Percentiles rank a stretch among this genome's conserved stretches.
Evolutionary conservation across 2,113 vertebrate species (phyloP).

Genomic region (Tyrannus savana): DNA sequence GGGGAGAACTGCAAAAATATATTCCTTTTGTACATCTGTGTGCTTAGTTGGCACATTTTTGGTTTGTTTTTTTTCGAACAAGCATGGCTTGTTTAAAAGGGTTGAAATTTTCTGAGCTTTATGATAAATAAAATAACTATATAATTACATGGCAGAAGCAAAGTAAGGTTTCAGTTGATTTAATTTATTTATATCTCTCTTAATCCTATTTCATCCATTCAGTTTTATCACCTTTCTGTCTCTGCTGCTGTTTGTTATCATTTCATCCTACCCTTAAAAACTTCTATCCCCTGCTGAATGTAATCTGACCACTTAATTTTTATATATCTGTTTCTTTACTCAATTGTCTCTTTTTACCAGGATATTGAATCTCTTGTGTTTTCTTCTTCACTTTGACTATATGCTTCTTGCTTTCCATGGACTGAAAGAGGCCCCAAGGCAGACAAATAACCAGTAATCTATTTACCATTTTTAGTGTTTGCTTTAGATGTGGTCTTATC

Average conservation of each 20-base stretch:
- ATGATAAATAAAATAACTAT: not conserved
- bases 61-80: not conserved
- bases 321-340: not conserved
- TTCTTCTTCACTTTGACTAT: not conserved
- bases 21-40: not conserved
- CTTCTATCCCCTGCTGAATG: not conserved
- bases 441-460: not conserved
- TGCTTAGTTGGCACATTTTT: not conserved
- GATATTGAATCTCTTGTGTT: not conserved
- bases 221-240: not conserved
- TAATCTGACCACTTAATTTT: slow-evolving; percentile 10
- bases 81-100: not conserved
- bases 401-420: not conserved
- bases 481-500: not conserved
- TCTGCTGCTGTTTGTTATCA: slow-evolving; percentile 6
- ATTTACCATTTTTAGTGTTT: not conserved
- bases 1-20: not conserved
- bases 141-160: not conserved
- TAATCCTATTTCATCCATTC: slow-evolving; percentile 4
- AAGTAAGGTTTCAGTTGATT: not conserved
- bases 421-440: not conserved
- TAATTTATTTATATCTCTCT: slow-evolving; percentile 2
- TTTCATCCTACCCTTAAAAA: not conserved
- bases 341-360: not conserved
- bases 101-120: not conserved